Conservation (phyloP, 2,888 invertebrate species). For the Trypoxylon attenuatum region DNA sequence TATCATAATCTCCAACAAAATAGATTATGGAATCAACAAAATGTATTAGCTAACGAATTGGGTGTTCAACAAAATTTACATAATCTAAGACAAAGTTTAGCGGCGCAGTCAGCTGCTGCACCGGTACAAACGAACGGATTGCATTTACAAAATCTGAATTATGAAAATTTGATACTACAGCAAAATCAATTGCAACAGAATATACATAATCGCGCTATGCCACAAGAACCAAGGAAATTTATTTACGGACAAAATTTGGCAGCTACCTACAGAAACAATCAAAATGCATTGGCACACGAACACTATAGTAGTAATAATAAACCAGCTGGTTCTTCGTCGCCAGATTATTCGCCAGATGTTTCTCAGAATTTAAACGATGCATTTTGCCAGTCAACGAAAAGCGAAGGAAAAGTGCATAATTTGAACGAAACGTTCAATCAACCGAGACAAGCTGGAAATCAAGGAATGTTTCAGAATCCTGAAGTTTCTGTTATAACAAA, state of each 20-base stretch:
- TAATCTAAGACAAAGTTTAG: slow-evolving; percentile 34
- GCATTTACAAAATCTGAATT: slow-evolving; percentile 47
- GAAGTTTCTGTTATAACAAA: slow-evolving; percentile 68
- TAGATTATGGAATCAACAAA: slow-evolving; percentile 41
- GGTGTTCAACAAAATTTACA: slow-evolving; percentile 38
- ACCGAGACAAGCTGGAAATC: slow-evolving; percentile 37
- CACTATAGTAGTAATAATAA: slow-evolving; percentile 37
- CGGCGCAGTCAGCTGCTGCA: slow-evolving; percentile 15
- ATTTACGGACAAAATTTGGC: slow-evolving; percentile 58
- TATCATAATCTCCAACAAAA: slow-evolving; percentile 64
- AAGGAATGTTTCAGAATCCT: slow-evolving; percentile 47
- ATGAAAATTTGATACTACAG: slow-evolving; percentile 58
- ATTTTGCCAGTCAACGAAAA: slow-evolving; percentile 60
- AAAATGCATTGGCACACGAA: slow-evolving; percentile 37
- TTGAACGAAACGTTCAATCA: slow-evolving; percentile 66
- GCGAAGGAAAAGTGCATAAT: slow-evolving; percentile 55
- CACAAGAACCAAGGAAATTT: slow-evolving; percentile 66
- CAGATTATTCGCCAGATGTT: slow-evolving; percentile 64
- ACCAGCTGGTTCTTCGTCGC: slow-evolving; percentile 52
- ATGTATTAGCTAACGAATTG: slow-evolving; percentile 29
- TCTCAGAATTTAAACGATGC: slow-evolving; percentile 70
- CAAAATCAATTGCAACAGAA: slow-evolving; percentile 65
- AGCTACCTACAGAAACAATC: slow-evolving; percentile 52
- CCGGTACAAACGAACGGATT: slow-evolving; percentile 32
- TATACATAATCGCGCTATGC: slow-evolving; percentile 61